These are phyloP conservation scores for Phorcus lineatus DNA, from an alignment of 2,888 invertebrate species.

Conservation along the genomic window DNA sequence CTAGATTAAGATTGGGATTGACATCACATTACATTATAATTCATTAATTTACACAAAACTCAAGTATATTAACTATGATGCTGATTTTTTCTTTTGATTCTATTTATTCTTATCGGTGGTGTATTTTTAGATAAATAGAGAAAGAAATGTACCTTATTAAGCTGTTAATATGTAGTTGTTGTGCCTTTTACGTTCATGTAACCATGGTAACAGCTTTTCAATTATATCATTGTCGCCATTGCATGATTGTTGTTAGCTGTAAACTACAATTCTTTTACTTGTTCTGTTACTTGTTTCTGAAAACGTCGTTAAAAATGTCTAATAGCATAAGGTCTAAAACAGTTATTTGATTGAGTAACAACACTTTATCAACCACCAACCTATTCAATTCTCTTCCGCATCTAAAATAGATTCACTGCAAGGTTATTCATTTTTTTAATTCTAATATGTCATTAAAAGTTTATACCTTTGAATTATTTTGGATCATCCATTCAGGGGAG, in stretches of 20 bases:
- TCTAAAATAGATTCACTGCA: no score
- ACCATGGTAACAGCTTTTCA: neutral
- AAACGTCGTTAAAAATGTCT: no score
- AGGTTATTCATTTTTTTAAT: neutral
- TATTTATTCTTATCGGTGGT: neutral
- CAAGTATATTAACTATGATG: no score
- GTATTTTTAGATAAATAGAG: neutral
- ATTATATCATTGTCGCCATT: neutral
- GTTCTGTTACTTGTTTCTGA: neutral
- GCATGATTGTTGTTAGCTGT: neutral
- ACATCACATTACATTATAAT: no score
- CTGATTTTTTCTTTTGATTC: neutral
- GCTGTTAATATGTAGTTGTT: neutral
- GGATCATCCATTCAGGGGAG: no score
- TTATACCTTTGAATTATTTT: neutral
- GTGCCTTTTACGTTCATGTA: neutral
- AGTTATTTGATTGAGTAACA: neutral
- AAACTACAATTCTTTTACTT: neutral
- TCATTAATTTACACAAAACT: no score
- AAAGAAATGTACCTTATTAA: neutral
- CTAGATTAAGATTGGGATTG: no score
- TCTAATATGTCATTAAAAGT: neutral
- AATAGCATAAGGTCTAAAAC: neutral
- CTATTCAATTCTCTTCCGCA: no score
- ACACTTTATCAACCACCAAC: neutral